Evolutionary conservation across 2,797 vertebrate genomes (phyloP), one percentile per base, ranked within the genome.

Genomic region (Spea hammondii): DNA sequence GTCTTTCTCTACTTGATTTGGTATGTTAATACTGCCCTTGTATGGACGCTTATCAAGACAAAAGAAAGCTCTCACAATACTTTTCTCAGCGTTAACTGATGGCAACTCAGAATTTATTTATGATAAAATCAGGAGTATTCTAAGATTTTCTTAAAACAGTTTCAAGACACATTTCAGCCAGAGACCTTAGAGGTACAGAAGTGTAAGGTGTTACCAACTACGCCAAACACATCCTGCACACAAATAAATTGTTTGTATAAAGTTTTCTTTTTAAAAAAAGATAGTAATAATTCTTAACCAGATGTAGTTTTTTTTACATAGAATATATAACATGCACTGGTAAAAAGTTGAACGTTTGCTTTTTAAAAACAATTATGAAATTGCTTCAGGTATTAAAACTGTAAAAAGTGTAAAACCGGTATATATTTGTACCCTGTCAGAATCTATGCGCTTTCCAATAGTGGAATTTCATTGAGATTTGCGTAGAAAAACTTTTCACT

Each of bases 321-420:
- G 48, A 51, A 45, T 46, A 14, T 55, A 48, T 32, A 49, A 44
- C 59, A 48, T 64, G 50, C 49, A 70, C 72, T 72, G 67, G 72
- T 76, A 76, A 68, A 76, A 76, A 76, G 73, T 75, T 75, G 60
- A 74, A 75, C 44, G 50, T 64, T 48, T 13, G 32, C 5, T 51
- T 62, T 78, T 13, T 78, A 78, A 72, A 72, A 67, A 78, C 69
- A 78, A 79, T 70, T 74, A 74, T 51, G 78, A 79, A 79, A 69
- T 53, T 46, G 49, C 53, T 5, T 44, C 12, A 55, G 67, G 47
- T 74, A 79, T 62, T 74, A 79, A 79, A 79, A 53, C 77, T 62
- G 65, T 79, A 74, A 53, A 79, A 79, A 79, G 71, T 74, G 72
- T 74, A 62, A 70, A 74, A 69, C 8, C 14, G 59, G 55, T 64